Percentiles rank a stretch among this genome's conserved stretches.
These are phyloP conservation scores for Calephelis perditalis DNA, from an alignment of 2,888 invertebrate species.

Conservation along the genomic window DNA sequence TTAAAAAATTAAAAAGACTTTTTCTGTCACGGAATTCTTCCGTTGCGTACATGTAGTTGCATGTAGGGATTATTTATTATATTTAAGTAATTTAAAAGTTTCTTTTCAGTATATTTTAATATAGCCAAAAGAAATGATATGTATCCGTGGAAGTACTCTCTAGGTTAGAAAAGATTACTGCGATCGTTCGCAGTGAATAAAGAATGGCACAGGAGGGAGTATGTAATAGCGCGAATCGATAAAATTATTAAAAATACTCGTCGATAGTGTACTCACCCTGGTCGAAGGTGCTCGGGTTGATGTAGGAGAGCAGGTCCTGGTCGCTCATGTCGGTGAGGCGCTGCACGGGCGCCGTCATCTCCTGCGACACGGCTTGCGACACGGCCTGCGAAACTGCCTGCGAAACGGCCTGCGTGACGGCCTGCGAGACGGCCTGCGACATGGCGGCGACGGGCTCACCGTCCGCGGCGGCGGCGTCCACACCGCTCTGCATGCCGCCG, in stretches of 20 bases:
- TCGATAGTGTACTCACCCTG: slow-evolving; percentile 80
- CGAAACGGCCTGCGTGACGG: slow-evolving; percentile 67
- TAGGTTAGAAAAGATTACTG: too few relatives aligned
- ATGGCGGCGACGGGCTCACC: slow-evolving; percentile 63
- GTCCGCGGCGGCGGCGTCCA: slow-evolving; percentile 45
- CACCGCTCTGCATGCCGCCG: slow-evolving; percentile 44
- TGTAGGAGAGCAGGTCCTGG: slow-evolving; percentile 91
- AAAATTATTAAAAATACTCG: neutral
- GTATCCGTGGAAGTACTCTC: too few relatives aligned
- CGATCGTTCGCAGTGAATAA: too few relatives aligned
- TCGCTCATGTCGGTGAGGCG: slow-evolving; percentile 91
- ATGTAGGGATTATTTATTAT: too few relatives aligned
- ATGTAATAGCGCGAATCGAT: too few relatives aligned
- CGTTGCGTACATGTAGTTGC: too few relatives aligned
- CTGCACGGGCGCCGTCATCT: slow-evolving; percentile 81
- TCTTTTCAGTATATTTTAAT: too few relatives aligned
- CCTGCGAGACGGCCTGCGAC: slow-evolving; percentile 73
- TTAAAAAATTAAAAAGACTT: too few relatives aligned
- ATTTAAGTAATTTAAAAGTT: too few relatives aligned
- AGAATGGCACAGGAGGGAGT: too few relatives aligned
- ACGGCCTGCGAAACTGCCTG: slow-evolving; percentile 72
- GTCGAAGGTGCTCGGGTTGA: slow-evolving; percentile 93
- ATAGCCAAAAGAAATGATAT: too few relatives aligned
- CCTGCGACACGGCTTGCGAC: slow-evolving; percentile 67
- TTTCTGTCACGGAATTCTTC: too few relatives aligned